Conservation (phyloP, 2,888 invertebrate species). For the Luffia ferchaultella region DNA sequence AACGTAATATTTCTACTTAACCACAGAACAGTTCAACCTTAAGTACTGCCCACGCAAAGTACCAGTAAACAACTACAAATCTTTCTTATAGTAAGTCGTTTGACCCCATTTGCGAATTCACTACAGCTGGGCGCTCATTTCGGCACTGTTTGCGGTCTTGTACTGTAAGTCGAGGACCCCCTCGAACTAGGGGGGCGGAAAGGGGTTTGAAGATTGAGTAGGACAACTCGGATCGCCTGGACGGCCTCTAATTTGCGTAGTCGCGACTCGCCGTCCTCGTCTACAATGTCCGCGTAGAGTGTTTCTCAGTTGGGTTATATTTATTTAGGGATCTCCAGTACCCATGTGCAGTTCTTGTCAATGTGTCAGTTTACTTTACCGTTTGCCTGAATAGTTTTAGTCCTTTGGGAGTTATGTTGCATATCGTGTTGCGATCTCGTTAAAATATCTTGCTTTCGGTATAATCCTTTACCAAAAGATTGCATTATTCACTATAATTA, state of each 20-base stretch:
- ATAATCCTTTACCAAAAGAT: too few relatives aligned
- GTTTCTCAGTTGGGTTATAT: too few relatives aligned
- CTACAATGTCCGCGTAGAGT: slow-evolving; percentile 5
- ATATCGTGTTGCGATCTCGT: too few relatives aligned
- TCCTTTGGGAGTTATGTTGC: too few relatives aligned
- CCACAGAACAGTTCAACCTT: neutral
- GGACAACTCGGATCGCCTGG: slow-evolving; percentile 40
- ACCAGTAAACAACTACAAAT: slow-evolving; percentile 35
- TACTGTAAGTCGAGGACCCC: neutral
- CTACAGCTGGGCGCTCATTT: slow-evolving; percentile 39
- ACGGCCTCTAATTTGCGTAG: slow-evolving; percentile 44
- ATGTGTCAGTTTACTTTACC: too few relatives aligned
- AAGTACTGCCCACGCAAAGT: slow-evolving; percentile 18
- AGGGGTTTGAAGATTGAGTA: slow-evolving; percentile 19
- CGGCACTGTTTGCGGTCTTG: slow-evolving; percentile 43
- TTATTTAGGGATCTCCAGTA: too few relatives aligned
- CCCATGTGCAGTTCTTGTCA: too few relatives aligned
- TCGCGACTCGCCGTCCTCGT: slow-evolving; percentile 37
- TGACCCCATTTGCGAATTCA: slow-evolving; percentile 33
- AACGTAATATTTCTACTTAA: neutral
- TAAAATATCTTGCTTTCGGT: too few relatives aligned
- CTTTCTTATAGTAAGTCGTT: slow-evolving; percentile 31
- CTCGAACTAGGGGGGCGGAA: slow-evolving; percentile 20
- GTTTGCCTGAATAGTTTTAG: too few relatives aligned
- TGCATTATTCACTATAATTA: too few relatives aligned